Conservation (phyloP, 2,113 vertebrate genomes). For the Cyprinodon brontotheroides region DNA sequence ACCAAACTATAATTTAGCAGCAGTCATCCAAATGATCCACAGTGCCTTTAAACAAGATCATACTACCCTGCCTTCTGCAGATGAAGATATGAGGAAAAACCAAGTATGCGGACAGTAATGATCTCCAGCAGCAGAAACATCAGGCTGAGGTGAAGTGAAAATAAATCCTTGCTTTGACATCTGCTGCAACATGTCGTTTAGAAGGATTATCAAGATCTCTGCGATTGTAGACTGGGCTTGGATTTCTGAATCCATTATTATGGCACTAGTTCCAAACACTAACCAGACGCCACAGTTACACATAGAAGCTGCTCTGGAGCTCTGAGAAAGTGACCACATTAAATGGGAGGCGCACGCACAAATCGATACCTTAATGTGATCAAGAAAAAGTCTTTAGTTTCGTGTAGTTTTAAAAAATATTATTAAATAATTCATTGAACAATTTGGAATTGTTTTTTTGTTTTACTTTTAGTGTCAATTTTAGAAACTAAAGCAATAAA, state of each 20-base stretch:
- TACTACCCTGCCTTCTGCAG: conserved; percentile 47
- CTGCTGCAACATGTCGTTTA: conserved; percentile 50
- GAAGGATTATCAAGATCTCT: conserved; percentile 56
- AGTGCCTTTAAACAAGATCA: conserved; percentile 50
- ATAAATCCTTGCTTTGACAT: neutral
- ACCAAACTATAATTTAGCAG: conserved; percentile 39
- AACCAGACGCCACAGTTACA: conserved; percentile 58
- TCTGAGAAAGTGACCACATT: conserved; percentile 22
- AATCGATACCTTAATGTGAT: neutral
- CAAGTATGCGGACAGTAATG: conserved; percentile 43
- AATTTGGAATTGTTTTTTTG: neutral
- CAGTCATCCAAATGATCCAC: conserved; percentile 39
- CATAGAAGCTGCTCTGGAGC: conserved; percentile 22
- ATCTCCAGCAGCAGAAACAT: conserved; percentile 44
- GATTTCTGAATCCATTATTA: conserved; percentile 42
- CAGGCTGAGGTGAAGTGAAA: conserved; percentile 47
- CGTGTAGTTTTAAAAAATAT: neutral
- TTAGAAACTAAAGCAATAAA: too few species aligned
- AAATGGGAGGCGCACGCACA: conserved; percentile 15
- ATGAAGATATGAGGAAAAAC: conserved; percentile 29
- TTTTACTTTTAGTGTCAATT: too few species aligned
- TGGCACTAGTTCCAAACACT: conserved; percentile 65
- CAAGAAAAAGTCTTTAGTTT: neutral
- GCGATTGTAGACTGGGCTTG: conserved; percentile 45
- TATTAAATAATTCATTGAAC: neutral